Evolutionary conservation across 1,140 invertebrate genomes (phyloP), one percentile per base, ranked within the genome.

Genomic region (Venturia canescens): DNA sequence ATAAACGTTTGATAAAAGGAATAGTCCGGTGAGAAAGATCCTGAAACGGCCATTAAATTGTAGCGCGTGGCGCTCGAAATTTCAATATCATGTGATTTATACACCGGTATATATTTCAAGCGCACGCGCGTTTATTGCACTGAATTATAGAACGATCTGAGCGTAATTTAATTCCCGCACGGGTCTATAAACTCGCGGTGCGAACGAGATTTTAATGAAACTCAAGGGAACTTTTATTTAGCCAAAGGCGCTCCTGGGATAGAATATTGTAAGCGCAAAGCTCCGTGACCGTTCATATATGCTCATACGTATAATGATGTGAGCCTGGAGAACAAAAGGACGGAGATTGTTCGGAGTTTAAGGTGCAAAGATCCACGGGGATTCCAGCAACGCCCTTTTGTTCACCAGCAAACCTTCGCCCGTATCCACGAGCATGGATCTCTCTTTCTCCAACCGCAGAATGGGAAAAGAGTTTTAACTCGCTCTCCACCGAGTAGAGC

Each of bases 181-280:
- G 60, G 60, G 60, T 63, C 21, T 63, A 63, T 63, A 63, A 63
- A 26, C 60, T 63, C 60, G 16, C 16, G n/a, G 23, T 63, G 23
- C 70, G 70, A 57, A 74, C 71, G 71, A 23, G 71, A 50, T 34
- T 72, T 72, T 72, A 72, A 72, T 53, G 71, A 74, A 74, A 74
- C 44, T 23, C 23, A 53, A 15, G 26, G 0, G 53, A 48, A 29
- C 53, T 76, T 76, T 76, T 76, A 60, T 76, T 76, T 63, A 76
- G 53, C 72, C 72, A 76, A 76, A 76, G 72, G 72, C 82, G 66
- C 53, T 84, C 83, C 82, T 69, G 79, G 63, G 78, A 83, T 82
- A 80, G 78, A 84, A 83, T 83, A 79, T 27, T 34, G 48, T 83
- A 63, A 38, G 81, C 50, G 48, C 26, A 78, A 63, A 21, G 77